Base-by-base conservation (phyloP, 2,888 invertebrate genomes). In the Sarcophaga variegata region DNA sequence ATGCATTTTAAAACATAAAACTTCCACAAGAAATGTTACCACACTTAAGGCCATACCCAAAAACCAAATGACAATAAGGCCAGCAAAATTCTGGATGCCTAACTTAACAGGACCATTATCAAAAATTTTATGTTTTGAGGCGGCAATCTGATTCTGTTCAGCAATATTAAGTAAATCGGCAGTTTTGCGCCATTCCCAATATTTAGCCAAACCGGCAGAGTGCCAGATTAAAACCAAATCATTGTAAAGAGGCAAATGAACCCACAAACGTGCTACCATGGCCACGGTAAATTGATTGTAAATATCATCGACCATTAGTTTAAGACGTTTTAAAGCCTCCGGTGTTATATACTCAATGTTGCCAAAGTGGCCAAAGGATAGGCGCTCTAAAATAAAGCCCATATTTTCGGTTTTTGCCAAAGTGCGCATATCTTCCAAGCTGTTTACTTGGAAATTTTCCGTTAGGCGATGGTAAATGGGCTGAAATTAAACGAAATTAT, bases 271-370 rank as follows among this genome's bases (percentile, higher is more conserved):
- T 4, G 95, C 93, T 83, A 95, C 91, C 94, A 95, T 95, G 0
- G 95, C 93, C 3, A 95, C 94, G 86, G 95, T 95, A 80, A 95
- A 94, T 88, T 95, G 95, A 91, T 94, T 96, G 89, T 96, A 96
- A 77, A 96, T 94, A 89, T 96, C 95, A 89, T 96, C 95, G 20
- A 94, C 89, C 96, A 96, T 96, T 5, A 96, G 90, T 84, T 95
- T 95, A 70, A 95, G 93, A 72, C 95, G 94, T 25, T 93, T 89
- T 14, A 95, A 93, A 0, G 95, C 94, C 81, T 95, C 94, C 88
- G 94, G 94, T 0, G 95, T 94, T 88, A 96, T 94, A 22, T 45
- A 81, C 5, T 85, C 69, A 59, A 72, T 72, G 14, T 81, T 77
- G 20, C 74, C 81, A 69, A 81, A 85, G 14, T 85, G 81, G 6